Conservation (phyloP, 2,888 invertebrate species). For the Ophioninae sp. region DNA sequence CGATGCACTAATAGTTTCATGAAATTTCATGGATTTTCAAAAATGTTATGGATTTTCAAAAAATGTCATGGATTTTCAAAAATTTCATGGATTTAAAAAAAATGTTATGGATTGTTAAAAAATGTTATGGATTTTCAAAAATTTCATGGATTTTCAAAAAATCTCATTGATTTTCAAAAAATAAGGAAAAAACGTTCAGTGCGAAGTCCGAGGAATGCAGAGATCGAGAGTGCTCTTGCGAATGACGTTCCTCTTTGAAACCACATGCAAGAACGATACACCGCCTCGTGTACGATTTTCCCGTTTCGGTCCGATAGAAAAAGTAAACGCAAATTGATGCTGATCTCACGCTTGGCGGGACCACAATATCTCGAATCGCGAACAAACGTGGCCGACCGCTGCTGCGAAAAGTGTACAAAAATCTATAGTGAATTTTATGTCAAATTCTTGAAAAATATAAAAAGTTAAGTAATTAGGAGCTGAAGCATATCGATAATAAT, state of each 20-base stretch:
- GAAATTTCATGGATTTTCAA: not conserved
- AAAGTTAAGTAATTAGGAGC: too few species aligned
- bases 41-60: not conserved
- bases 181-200: not conserved
- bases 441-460: not conserved
- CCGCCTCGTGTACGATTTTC: constrained; percentile 41
- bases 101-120: too few species aligned
- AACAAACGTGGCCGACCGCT: not conserved
- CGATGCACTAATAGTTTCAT: not conserved
- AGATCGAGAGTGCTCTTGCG: constrained; percentile 19
- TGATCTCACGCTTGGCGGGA: constrained; percentile 29
- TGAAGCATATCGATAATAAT: too few species aligned
- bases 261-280: constrained; percentile 33
- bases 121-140: not conserved
- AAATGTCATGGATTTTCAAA: not conserved
- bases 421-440: not conserved
- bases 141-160: not conserved
- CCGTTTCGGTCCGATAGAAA: constrained; percentile 54
- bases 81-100: not conserved
- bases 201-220: constrained; percentile 26
- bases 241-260: constrained; percentile 28
- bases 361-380: constrained; percentile 20
- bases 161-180: not conserved
- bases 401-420: not conserved
- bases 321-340: constrained; percentile 28